These are phyloP conservation scores for Caenorhabditis virilis DNA, from an alignment of 2,888 invertebrate species.

Conservation along the genomic window DNA sequence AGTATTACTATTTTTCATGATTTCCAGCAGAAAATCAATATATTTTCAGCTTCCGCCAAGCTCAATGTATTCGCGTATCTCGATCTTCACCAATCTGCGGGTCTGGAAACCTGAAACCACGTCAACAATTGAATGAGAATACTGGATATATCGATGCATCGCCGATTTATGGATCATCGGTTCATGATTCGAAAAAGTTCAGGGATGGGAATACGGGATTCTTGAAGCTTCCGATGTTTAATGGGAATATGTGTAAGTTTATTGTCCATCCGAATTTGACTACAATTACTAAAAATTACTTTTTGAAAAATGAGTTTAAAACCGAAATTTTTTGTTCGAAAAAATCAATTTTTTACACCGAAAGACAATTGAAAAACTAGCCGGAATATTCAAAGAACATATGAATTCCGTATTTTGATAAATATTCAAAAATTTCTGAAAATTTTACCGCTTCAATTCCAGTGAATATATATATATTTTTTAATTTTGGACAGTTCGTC, in stretches of 20 bases:
- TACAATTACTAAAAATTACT: no score
- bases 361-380: no score
- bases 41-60: constrained; percentile 58
- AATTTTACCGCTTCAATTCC: no score
- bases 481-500: no score
- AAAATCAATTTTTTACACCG: no score
- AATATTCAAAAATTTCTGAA: no score
- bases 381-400: no score
- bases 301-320: no score
- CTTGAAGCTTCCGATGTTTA: constrained; percentile 61
- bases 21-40: neutral
- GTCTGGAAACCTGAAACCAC: constrained; percentile 88
- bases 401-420: no score
- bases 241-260: constrained; percentile 42
- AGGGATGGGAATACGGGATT: constrained; percentile 62
- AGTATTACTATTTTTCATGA: constrained; percentile 10
- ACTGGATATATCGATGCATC: constrained; percentile 88
- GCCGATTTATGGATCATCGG: constrained; percentile 87
- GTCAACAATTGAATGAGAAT: constrained; percentile 79
- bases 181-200: constrained; percentile 64
- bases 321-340: no score
- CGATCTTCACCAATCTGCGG: constrained; percentile 94
- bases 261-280: neutral
- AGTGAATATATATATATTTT: no score
- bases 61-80: constrained; percentile 64